Conservation (phyloP, 2,797 vertebrate genomes). For the Anabas testudineus region DNA sequence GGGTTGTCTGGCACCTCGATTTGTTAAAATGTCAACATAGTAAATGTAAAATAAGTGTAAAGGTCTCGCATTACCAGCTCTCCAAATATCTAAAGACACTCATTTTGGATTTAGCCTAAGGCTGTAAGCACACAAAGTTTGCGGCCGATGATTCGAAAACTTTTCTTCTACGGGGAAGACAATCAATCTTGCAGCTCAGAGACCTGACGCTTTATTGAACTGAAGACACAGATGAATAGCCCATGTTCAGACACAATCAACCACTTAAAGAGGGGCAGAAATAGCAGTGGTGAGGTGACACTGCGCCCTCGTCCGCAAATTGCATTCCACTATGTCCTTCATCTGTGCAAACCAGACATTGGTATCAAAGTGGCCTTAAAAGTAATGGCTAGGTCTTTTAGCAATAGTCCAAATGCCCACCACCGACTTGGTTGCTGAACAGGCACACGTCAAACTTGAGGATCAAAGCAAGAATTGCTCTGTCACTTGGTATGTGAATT, state of each 20-base stretch:
- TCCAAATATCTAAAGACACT: constrained; percentile 50
- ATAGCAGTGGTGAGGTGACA: constrained; percentile 40
- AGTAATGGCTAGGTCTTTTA: constrained; percentile 24
- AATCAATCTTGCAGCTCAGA: constrained; percentile 43
- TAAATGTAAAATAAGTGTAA: constrained; percentile 48
- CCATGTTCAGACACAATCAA: constrained; percentile 58
- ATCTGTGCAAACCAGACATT: constrained; percentile 5
- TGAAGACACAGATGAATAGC: constrained; percentile 58
- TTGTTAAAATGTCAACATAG: constrained; percentile 58
- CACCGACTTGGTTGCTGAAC: constrained; percentile 8
- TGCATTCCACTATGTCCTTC: constrained; percentile 31
- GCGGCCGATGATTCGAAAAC: constrained; percentile 46
- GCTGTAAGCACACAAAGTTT: constrained; percentile 44
- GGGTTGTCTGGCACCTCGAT: constrained; percentile 24
- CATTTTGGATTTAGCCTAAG: constrained; percentile 8
- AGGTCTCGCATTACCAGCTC: constrained; percentile 48
- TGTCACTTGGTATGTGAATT: background rate
- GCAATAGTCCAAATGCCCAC: constrained; percentile 2
- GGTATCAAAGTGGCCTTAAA: constrained; percentile 32
- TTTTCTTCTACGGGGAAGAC: constrained; percentile 40
- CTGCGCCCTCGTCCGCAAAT: constrained; percentile 39
- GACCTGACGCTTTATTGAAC: constrained; percentile 47
- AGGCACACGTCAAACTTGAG: background rate
- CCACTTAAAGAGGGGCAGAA: constrained; percentile 34
- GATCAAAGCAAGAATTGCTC: constrained; percentile 10